Base-by-base conservation (phyloP, 2,113 vertebrate genomes). In the Erinaceus europaeus region DNA sequence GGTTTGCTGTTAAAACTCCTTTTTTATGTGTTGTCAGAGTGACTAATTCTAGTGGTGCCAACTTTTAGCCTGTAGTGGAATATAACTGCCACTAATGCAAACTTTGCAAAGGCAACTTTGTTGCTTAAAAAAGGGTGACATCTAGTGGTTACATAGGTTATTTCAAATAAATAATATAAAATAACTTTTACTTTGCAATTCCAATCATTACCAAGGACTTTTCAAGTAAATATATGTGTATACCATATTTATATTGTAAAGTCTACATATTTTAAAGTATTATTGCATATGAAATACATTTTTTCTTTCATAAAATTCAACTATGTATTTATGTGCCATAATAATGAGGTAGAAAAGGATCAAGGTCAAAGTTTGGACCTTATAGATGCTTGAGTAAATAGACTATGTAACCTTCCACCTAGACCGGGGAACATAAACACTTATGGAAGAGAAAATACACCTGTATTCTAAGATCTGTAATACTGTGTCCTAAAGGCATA, bases 71-170 rank as follows among this genome's bases (percentile, higher is more conserved):
- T 65, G 81, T 77, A 96, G 93, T 87, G 91, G 90, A 93, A 94
- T 94, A 84, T 95, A 96, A 95, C 91, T 90, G 92, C 83, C 85
- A 0, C 34, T 80, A 77, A 94, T 92, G 65, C 61, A 36, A 71
- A 50, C 48, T 83, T 72, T 74, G 81, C 1, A 38, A 69, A 92
- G 64, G 68, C 20, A 27, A 86, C 57, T 6, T 91, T 75, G 93
- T 96, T 92, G 42, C 90, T 95, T 96, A 95, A 94, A 89, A 79
- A 96, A 95, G 95, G 94, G 93, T 96, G 97, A 97, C 97, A 98
- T 97, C 97, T 97, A 97, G 97, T 96, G 97, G 97, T 86, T 78
- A 91, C 88, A 90, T 1, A 17, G 52, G 40, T 95, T 91, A 95
- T 92, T 88, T 94, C 94, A 74, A 52, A 74, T 85, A 0, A 89